Evolutionary conservation across 2,888 invertebrate genomes (phyloP).

Genomic region (Apodemia hepburni): DNA sequence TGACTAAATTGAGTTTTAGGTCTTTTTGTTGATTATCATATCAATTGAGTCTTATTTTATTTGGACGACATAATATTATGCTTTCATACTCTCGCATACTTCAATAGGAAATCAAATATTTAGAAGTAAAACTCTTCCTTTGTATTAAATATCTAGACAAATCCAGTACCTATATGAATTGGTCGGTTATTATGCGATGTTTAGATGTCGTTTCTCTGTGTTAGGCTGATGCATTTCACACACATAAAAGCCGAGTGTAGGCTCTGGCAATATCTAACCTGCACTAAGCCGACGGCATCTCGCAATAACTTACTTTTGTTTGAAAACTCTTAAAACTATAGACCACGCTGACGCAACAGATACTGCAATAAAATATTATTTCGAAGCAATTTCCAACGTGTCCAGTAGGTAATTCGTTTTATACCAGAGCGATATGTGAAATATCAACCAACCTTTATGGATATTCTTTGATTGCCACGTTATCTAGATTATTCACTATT

Average conservation of each 20-base stretch:
- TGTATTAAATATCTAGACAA: too few relatives aligned
- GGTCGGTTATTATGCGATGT: conserved; percentile 25
- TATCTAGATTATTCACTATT: too few relatives aligned
- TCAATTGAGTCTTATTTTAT: too few relatives aligned
- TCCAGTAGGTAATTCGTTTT: too few relatives aligned
- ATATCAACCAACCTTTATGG: too few relatives aligned
- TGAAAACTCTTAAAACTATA: conserved; percentile 62
- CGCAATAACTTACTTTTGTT: conserved; percentile 64
- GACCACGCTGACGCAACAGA: conserved; percentile 37
- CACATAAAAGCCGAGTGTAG: conserved; percentile 37
- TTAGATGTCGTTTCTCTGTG: conserved; percentile 38
- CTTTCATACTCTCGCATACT: background rate
- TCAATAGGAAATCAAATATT: background rate
- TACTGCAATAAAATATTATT: conserved; percentile 1
- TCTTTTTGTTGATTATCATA: too few relatives aligned
- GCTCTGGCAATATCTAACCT: conserved; percentile 59
- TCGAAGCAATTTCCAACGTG: too few relatives aligned
- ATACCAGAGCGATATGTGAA: too few relatives aligned
- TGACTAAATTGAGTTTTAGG: too few relatives aligned
- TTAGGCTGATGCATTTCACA: conserved; percentile 45
- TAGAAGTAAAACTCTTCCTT: background rate
- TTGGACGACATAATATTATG: too few relatives aligned
- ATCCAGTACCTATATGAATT: background rate
- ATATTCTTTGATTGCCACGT: too few relatives aligned
- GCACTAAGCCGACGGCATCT: conserved; percentile 54